Evolutionary conservation across 2,797 vertebrate species (phyloP), one percentile per base, ranked within the genome.

Genomic region (Gobio occitaniae): DNA sequence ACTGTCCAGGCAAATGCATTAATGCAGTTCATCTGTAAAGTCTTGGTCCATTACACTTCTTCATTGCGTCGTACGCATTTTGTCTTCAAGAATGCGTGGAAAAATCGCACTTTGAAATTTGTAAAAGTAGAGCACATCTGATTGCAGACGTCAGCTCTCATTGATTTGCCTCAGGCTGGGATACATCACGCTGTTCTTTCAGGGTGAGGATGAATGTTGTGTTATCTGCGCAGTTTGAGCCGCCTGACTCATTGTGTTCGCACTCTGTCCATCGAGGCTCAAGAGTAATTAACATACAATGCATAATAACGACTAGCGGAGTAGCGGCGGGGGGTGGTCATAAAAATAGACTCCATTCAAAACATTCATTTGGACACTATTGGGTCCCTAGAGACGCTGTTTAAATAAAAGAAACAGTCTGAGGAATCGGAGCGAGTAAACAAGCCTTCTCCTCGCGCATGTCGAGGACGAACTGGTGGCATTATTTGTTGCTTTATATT

Each of bases 281-380:
- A 19, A 54, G 19, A 41, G 77, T 74, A 65, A 85, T 85, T 85
- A 85, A 65, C 83, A 72, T 38, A 79, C 68, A 85, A 79, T 85
- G 68, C 83, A 65, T 72, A 80, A 72, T 63, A 65, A 80, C 21
- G 13, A 19, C 15, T 41, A 1, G 13, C n/a, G 3, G 36, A n/a
- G 21, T 17, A n/a, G 3, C 63, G 4, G 21, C 8, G 38, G 77
- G 25, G 25, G 25, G 25, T 1, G 25, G 25, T 1, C 25, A 63
- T 13, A 38, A 52, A 48, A 25, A 61, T 19, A 38, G 13, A 75
- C 50, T 76, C 4, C 6, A n/a, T 54, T 17, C 48, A 7, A 36
- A 16, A 41, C 38, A 3, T 61, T 63, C n/a, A n/a, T 68, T 36
- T 77, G 74, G 63, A 78, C 65, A 16, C n/a, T 10, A 15, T 32